phyloP scores from a whole-genome alignment of 2,113 vertebrate species.

The Maccullochella peelii region DNA sequence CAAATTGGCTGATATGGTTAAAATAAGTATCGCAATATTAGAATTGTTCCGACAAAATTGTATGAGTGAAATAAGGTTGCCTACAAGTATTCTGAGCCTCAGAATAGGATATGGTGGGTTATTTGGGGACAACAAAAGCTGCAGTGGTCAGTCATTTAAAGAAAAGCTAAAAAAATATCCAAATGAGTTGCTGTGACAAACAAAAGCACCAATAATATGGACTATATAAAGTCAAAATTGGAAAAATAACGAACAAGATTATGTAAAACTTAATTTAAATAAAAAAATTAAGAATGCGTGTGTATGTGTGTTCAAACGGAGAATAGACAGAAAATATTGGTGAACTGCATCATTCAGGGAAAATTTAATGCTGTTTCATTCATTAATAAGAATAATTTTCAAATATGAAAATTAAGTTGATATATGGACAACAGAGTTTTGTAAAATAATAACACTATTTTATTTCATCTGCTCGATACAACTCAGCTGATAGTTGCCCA shows the following conservation, averaged over 20 bases:
- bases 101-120: not conserved
- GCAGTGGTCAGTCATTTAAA: not conserved
- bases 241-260: not conserved
- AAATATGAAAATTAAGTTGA: too few species aligned
- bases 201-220: not conserved
- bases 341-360: not conserved
- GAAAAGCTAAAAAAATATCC: not conserved
- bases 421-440: not conserved
- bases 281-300: not conserved
- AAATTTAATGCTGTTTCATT: not conserved
- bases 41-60: not conserved
- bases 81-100: not conserved
- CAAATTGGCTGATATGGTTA: not conserved
- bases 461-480: not conserved
- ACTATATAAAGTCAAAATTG: not conserved
- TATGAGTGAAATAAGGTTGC: not conserved
- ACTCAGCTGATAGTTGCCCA: not conserved
- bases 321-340: not conserved
- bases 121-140: not conserved
- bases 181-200: not conserved
- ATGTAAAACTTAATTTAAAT: not conserved
- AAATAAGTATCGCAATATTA: not conserved
- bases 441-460: not conserved
- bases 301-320: not conserved
- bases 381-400: not conserved